These are phyloP conservation scores for Mungos mungo DNA, from an alignment of 2,113 vertebrate genomes.

Conservation along the genomic window DNA sequence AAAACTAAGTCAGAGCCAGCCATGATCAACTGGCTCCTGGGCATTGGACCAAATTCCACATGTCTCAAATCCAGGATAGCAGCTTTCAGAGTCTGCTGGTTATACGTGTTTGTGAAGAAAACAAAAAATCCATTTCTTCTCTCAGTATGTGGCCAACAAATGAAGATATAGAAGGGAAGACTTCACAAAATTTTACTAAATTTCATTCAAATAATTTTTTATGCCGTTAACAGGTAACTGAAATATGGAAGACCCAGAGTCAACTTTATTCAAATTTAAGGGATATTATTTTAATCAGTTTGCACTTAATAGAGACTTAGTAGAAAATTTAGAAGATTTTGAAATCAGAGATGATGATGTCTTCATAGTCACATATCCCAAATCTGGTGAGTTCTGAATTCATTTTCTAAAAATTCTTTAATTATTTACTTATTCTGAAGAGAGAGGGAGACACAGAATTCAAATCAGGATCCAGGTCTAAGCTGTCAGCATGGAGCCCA, in stretches of 20 bases:
- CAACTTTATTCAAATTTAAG: neutral
- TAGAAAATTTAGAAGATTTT: slow-evolving; percentile 38
- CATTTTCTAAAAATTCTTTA: neutral
- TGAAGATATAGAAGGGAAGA: too few species aligned
- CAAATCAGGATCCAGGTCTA: too few species aligned
- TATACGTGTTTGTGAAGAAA: neutral
- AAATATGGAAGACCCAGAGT: neutral
- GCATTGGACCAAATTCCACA: neutral
- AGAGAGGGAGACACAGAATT: too few species aligned
- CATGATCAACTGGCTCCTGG: neutral
- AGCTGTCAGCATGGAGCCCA: too few species aligned
- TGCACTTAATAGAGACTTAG: accelerated
- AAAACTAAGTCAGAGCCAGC: too few species aligned
- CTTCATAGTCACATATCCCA: slow-evolving; percentile 27
- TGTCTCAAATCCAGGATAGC: neutral
- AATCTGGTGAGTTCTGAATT: slow-evolving; percentile 53
- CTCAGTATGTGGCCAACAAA: neutral
- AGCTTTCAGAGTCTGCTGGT: neutral
- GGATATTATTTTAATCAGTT: neutral
- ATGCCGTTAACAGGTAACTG: neutral
- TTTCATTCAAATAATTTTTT: neutral
- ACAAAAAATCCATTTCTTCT: neutral
- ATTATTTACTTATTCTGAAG: too few species aligned
- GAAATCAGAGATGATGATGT: slow-evolving; percentile 54
- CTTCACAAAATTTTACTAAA: neutral